A percentile compares a stretch with the other conserved stretches of the same genome.
phyloP scores from a whole-genome alignment of 1,140 invertebrate genomes.

The Heterodera carotae region DNA sequence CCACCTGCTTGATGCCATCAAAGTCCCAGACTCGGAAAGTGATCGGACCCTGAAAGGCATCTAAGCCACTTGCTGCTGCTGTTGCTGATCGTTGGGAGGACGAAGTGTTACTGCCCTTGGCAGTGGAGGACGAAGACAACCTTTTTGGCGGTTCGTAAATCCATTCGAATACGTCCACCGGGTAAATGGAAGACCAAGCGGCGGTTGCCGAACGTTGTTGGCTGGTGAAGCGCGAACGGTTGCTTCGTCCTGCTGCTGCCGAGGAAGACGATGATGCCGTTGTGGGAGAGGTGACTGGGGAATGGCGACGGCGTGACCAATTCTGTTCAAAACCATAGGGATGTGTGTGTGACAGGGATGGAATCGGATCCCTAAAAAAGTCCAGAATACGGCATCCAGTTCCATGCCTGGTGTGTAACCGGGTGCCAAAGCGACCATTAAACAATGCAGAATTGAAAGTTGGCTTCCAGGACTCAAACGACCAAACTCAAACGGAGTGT shows the following conservation, averaged over 20 bases:
- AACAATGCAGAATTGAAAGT: no score
- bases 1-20: constrained; percentile 78
- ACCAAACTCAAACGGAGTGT: no score
- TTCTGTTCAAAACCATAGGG: not conserved
- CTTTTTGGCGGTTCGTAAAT: constrained; percentile 80
- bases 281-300: constrained; percentile 3
- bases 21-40: constrained; percentile 99
- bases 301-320: constrained; percentile 17
- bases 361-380: not conserved
- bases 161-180: constrained; percentile 92
- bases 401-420: no score
- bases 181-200: constrained; percentile 6
- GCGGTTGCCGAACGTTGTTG: not conserved
- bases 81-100: not conserved
- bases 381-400: not conserved
- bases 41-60: constrained; percentile 76
- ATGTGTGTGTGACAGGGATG: not conserved
- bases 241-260: not conserved
- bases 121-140: constrained; percentile 69
- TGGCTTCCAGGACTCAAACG: no score
- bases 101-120: constrained; percentile 71
- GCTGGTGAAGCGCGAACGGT: constrained; percentile 15
- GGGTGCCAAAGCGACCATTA: no score
- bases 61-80: no score
- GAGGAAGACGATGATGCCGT: not conserved